phyloP scores from a whole-genome alignment of 2,888 invertebrate species.

The Abrostola triplasia region DNA sequence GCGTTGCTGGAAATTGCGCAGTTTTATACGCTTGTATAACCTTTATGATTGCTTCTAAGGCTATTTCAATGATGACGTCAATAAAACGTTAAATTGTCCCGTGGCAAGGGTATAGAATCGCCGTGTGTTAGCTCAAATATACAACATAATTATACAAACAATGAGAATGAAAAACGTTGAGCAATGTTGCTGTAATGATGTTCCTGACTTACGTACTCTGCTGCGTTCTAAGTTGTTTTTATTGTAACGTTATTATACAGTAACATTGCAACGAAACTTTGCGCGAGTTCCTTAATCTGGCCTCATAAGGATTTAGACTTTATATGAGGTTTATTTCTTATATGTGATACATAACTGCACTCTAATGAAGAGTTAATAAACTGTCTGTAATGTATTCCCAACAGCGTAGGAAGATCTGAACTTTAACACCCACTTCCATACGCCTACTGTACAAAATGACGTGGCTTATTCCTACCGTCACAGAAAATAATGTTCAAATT shows the following conservation, averaged over 20 bases:
- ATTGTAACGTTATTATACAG: constrained; percentile 38
- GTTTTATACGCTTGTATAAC: constrained; percentile 49
- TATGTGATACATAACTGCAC: not conserved
- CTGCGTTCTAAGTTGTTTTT: constrained; percentile 25
- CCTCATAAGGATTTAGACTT: too few species aligned
- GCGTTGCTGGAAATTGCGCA: constrained; percentile 60
- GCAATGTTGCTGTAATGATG: constrained; percentile 23
- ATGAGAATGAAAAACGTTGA: constrained; percentile 27
- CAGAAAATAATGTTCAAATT: constrained; percentile 6
- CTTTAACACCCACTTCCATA: constrained; percentile 45
- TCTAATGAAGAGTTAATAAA: constrained; percentile 15
- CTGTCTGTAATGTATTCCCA: constrained; percentile 20
- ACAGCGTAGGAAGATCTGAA: constrained; percentile 42
- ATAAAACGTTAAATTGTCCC: constrained; percentile 29
- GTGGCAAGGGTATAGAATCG: constrained; percentile 35
- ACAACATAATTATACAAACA: constrained; percentile 35
- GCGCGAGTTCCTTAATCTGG: not conserved
- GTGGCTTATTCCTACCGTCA: constrained; percentile 12
- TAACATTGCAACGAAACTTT: not conserved
- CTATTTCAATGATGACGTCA: constrained; percentile 54
- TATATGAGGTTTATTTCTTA: not conserved
- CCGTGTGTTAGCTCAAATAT: constrained; percentile 38
- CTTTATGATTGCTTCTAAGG: constrained; percentile 46
- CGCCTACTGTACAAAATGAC: constrained; percentile 30
- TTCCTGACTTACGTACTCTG: constrained; percentile 20